phyloP scores from a whole-genome alignment of 2,888 invertebrate species.

The Acrocyrtus sp. region DNA sequence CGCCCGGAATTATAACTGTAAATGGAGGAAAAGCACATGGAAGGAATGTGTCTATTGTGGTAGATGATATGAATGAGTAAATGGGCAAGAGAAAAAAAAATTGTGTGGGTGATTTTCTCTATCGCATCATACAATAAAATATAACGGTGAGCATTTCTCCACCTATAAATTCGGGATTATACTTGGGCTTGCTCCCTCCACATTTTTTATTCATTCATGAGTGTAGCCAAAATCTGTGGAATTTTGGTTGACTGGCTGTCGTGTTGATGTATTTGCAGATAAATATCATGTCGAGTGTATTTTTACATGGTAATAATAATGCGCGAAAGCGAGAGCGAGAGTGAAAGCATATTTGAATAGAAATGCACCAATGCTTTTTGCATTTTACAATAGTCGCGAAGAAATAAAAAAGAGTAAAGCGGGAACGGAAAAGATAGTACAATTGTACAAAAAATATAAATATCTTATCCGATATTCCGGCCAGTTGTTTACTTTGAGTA shows the following conservation, averaged over 20 bases:
- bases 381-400: background rate
- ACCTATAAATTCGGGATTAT: background rate
- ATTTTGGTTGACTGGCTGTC: conserved; percentile 9
- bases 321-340: too few species aligned
- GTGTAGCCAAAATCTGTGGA: conserved; percentile 13
- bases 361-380: background rate
- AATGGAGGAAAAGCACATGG: conserved; percentile 18
- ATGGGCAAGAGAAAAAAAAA: conserved; percentile 5
- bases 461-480: too few species aligned
- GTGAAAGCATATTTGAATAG: background rate
- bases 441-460: background rate
- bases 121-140: conserved; percentile 1
- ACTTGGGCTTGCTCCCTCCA: background rate
- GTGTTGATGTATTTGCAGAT: conserved; percentile 19
- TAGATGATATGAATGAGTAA: background rate
- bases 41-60: too few species aligned
- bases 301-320: too few species aligned
- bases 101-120: background rate
- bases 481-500: too few species aligned
- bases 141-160: conserved; percentile 6
- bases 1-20: background rate
- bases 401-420: background rate
- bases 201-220: background rate
- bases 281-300: conserved; percentile 4
- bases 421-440: background rate